A percentile compares a stretch with the other conserved stretches of the same genome.
Conservation (phyloP, 2,888 invertebrate genomes). For the Drosophila koepferae region DNA sequence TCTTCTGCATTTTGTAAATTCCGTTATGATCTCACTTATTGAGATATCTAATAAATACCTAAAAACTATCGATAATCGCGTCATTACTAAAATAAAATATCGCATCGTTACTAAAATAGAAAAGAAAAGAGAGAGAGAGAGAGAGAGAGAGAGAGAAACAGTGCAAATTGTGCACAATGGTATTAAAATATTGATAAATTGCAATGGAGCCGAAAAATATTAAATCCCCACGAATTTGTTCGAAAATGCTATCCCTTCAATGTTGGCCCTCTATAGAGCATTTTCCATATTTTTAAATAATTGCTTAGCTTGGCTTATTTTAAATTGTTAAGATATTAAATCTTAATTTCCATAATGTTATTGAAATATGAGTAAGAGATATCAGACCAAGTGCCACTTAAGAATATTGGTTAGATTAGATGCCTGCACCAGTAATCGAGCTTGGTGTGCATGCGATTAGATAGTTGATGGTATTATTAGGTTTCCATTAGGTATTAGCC, state of each 20-base stretch:
- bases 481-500: neutral
- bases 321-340: neutral
- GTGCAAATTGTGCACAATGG: neutral
- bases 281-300: neutral
- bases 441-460: slow-evolving; percentile 37
- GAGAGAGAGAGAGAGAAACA: neutral
- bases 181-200: neutral
- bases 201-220: neutral
- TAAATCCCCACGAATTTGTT: neutral
- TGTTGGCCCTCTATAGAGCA: neutral
- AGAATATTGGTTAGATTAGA: neutral
- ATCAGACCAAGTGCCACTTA: neutral
- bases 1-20: neutral
- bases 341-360: neutral
- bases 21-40: neutral
- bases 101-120: neutral
- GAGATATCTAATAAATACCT: neutral
- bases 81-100: neutral
- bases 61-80: neutral
- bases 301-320: neutral
- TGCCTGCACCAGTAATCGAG: neutral
- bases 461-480: neutral
- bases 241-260: neutral
- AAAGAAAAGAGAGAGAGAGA: neutral
- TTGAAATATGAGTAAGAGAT: neutral